Percentiles rank a stretch among this genome's conserved stretches.
Conservation (phyloP, 2,888 invertebrate genomes). For the Dorcus parallelipipedus region DNA sequence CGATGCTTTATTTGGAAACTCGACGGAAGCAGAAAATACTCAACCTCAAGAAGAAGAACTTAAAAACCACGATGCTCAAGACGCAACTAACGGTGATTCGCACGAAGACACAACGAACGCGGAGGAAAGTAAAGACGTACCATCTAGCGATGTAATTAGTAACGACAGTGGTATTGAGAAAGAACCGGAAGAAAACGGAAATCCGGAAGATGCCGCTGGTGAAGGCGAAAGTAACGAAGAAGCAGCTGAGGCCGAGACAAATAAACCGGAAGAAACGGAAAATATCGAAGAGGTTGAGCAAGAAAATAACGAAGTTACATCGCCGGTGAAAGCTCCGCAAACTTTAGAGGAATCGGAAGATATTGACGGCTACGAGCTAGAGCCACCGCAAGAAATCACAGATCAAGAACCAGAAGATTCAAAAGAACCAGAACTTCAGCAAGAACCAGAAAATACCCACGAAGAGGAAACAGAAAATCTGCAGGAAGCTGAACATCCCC, state of each 20-base stretch:
- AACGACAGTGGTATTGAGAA: conserved; percentile 16
- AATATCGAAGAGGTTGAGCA: conserved; percentile 16
- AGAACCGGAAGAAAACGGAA: conserved; percentile 23
- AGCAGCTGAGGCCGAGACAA: conserved; percentile 12
- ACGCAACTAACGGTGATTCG: conserved; percentile 17
- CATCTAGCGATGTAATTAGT: conserved; percentile 7
- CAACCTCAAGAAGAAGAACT: conserved; percentile 32
- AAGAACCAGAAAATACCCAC: conserved; percentile 24
- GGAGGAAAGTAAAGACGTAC: conserved; percentile 7
- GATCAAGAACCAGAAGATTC: conserved; percentile 5
- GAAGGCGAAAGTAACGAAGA: conserved; percentile 19
- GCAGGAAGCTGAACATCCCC: neutral
- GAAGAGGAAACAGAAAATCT: conserved; percentile 3
- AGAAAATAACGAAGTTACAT: conserved; percentile 23
- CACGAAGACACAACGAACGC: conserved; percentile 16
- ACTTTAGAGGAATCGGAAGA: conserved; percentile 18
- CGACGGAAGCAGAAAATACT: conserved; percentile 28
- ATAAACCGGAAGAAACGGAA: conserved; percentile 19
- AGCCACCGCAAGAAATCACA: conserved; percentile 1
- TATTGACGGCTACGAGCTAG: conserved; percentile 7
- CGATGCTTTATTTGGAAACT: conserved; percentile 16
- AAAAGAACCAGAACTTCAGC: conserved; percentile 11
- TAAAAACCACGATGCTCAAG: conserved; percentile 18
- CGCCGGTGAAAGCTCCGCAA: conserved; percentile 22
- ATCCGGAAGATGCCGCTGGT: conserved; percentile 9